These are phyloP conservation scores for Pseudorectes ferrugineus DNA, from an alignment of 2,113 vertebrate genomes.

Conservation along the genomic window DNA sequence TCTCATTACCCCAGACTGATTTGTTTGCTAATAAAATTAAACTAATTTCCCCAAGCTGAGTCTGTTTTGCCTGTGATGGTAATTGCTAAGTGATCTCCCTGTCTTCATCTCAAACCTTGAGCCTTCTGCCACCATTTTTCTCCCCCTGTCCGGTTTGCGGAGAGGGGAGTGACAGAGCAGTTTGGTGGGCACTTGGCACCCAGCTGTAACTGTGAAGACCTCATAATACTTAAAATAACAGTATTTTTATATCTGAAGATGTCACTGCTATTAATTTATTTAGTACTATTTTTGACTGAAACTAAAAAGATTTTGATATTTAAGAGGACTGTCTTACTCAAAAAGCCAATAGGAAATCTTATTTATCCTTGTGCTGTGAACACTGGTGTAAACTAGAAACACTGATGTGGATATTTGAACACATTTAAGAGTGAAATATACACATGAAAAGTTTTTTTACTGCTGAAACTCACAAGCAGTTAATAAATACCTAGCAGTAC, in stretches of 20 bases:
- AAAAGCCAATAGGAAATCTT: not conserved
- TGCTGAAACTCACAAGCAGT: not conserved
- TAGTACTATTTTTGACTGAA: not conserved
- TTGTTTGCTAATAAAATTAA: not conserved
- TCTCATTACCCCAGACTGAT: not conserved
- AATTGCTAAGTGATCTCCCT: not conserved
- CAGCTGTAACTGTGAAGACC: not conserved
- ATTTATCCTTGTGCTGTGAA: not conserved
- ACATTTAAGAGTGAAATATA: not conserved
- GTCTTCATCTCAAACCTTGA: not conserved
- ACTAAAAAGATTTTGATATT: not conserved
- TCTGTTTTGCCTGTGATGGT: not conserved
- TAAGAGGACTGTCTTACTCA: not conserved
- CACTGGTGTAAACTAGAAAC: not conserved
- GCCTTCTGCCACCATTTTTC: not conserved
- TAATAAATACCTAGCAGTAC: not conserved
- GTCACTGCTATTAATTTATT: not conserved
- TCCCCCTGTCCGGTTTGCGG: accelerated
- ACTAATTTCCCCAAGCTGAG: not conserved
- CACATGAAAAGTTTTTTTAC: not conserved
- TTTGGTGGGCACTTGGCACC: not conserved
- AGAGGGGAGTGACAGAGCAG: not conserved
- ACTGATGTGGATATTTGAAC: not conserved
- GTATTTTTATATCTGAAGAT: not conserved
- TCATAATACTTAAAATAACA: not conserved